These are phyloP conservation scores for Pseudonaja textilis DNA, from an alignment of 2,113 vertebrate species.

Conservation along the genomic window DNA sequence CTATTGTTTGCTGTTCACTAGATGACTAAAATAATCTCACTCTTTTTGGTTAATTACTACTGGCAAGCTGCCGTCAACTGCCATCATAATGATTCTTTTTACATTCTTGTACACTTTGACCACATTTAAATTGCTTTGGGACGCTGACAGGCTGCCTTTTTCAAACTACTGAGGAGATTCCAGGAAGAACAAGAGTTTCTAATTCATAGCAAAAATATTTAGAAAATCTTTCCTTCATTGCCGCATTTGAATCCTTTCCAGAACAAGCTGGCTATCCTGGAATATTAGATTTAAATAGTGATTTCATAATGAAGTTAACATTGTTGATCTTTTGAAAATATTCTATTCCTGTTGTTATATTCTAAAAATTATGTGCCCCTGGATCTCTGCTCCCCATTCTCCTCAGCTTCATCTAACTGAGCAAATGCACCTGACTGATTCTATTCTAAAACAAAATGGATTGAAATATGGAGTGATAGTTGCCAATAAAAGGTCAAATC, in stretches of 20 bases:
- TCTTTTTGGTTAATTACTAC: not conserved
- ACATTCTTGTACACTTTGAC: not conserved
- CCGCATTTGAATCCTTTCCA: not conserved
- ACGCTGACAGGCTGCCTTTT: not conserved
- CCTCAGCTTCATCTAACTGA: not conserved
- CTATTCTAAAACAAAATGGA: not conserved
- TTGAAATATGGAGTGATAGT: not conserved
- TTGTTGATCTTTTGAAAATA: not conserved
- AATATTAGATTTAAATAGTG: not conserved
- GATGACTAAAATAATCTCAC: not conserved
- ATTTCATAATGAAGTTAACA: not conserved
- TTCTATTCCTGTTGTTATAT: not conserved
- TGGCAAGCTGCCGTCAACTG: not conserved
- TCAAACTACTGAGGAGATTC: not conserved
- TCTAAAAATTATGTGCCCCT: not conserved
- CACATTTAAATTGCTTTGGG: not conserved
- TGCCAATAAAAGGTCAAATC: not conserved
- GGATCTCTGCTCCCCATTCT: not conserved
- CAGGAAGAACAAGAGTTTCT: not conserved
- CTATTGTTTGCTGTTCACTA: not conserved
- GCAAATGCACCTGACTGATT: not conserved
- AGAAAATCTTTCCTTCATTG: not conserved
- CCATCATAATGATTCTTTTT: not conserved
- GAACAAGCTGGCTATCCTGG: not conserved
- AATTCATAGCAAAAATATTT: not conserved